Conservation (phyloP, 2,113 vertebrate genomes). For the Planiliza haematocheilus region DNA sequence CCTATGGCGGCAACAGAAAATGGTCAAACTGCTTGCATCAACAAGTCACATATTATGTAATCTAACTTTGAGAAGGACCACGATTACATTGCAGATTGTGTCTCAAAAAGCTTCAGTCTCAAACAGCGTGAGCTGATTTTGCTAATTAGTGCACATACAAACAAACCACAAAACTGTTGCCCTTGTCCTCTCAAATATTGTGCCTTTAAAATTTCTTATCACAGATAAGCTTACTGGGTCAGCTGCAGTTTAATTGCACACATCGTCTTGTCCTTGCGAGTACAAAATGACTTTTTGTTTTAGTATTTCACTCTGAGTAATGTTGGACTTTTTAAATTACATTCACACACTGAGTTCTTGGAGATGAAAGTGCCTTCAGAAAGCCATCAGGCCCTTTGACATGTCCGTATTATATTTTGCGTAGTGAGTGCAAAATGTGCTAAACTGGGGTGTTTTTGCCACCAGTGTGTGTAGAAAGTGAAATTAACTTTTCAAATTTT, state of each 20-base stretch:
- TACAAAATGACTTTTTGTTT: conserved; percentile 33
- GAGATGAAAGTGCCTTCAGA: background rate
- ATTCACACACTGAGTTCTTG: background rate
- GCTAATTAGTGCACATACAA: conserved; percentile 27
- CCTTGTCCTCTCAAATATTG: conserved; percentile 13
- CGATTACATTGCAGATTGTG: conserved; percentile 4
- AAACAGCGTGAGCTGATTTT: conserved; percentile 32
- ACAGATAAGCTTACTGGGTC: conserved; percentile 39
- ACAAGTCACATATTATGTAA: background rate
- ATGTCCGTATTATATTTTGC: conserved; percentile 13
- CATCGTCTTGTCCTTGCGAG: conserved; percentile 36
- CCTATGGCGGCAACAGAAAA: conserved; percentile 1
- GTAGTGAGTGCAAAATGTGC: conserved; percentile 8
- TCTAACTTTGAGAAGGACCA: no score
- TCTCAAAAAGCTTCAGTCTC: conserved; percentile 17
- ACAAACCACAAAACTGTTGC: conserved; percentile 15
- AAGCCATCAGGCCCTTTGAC: conserved; percentile 3
- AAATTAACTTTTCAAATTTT: background rate
- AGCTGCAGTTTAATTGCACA: conserved; percentile 24
- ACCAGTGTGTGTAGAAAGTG: background rate
- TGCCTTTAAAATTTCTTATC: conserved; percentile 32
- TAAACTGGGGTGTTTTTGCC: conserved; percentile 4
- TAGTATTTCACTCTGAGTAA: conserved; percentile 21
- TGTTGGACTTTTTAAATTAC: conserved; percentile 15
- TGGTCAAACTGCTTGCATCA: background rate